phyloP scores from a whole-genome alignment of 2,888 invertebrate genomes.

The Cheilosia pagana region DNA sequence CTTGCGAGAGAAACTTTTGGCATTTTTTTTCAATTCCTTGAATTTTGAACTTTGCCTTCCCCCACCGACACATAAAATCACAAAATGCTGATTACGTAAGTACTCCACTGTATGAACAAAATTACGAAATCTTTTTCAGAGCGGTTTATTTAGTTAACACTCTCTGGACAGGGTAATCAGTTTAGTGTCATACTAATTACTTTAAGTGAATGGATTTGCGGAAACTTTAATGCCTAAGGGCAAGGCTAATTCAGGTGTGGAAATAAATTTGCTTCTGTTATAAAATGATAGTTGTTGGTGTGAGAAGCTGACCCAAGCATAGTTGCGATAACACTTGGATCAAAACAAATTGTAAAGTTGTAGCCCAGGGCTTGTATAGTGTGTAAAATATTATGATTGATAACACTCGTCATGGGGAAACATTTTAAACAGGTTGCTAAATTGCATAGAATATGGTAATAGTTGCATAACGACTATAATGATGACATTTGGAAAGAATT shows the following conservation, averaged over 20 bases:
- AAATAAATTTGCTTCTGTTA: not conserved
- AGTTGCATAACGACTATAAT: no score
- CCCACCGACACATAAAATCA: slow-evolving; percentile 44
- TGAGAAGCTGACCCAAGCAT: slow-evolving; percentile 8
- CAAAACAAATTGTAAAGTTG: no score
- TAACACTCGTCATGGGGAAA: no score
- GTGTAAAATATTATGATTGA: no score
- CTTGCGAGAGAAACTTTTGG: slow-evolving; percentile 66
- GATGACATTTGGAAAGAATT: no score
- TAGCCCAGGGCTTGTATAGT: no score
- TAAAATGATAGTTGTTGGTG: not conserved
- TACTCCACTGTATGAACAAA: slow-evolving; percentile 2
- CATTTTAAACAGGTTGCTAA: no score
- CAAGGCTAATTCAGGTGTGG: not conserved
- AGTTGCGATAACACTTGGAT: not conserved
- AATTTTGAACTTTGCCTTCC: slow-evolving; percentile 8
- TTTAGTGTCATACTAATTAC: not conserved
- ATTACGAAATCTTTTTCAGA: not conserved
- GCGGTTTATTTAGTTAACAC: no score
- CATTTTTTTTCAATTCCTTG: slow-evolving; percentile 13
- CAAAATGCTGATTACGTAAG: slow-evolving; percentile 70
- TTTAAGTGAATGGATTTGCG: not conserved
- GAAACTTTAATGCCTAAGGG: not conserved
- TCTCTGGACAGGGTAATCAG: no score
- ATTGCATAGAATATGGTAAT: no score